phyloP scores from a whole-genome alignment of 2,113 vertebrate genomes.

The Prietella phreatophila region DNA sequence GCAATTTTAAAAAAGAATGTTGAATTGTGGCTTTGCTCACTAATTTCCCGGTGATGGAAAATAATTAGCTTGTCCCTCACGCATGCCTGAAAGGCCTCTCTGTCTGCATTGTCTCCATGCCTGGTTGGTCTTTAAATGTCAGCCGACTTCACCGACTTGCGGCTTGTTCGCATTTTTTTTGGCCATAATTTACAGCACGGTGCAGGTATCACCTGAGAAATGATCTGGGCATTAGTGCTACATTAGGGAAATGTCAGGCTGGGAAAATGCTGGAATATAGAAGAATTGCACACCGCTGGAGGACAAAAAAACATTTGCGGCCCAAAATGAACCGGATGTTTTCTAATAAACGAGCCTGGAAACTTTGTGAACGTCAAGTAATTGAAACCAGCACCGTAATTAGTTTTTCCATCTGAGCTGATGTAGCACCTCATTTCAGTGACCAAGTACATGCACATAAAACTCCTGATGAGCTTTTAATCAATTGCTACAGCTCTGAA shows the following conservation, averaged over 20 bases:
- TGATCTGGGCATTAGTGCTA: slow-evolving; percentile 32
- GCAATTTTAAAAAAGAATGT: neutral
- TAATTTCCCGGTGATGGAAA: slow-evolving; percentile 36
- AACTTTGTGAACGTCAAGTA: slow-evolving; percentile 18
- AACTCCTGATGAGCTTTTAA: slow-evolving; percentile 18
- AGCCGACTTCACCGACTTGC: slow-evolving; percentile 40
- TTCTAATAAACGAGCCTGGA: slow-evolving; percentile 25
- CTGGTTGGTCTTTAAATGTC: slow-evolving; percentile 55
- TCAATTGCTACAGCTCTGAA: neutral
- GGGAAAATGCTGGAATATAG: slow-evolving; percentile 30
- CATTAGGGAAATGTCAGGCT: slow-evolving; percentile 39
- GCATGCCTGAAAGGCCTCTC: slow-evolving; percentile 23
- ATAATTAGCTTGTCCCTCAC: slow-evolving; percentile 50
- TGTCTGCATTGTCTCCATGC: slow-evolving; percentile 20
- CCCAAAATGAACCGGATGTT: slow-evolving; percentile 3
- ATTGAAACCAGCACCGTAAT: slow-evolving; percentile 18
- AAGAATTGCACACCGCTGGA: slow-evolving; percentile 4
- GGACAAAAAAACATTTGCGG: neutral
- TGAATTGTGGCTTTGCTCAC: slow-evolving; percentile 9
- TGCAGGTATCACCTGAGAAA: slow-evolving; percentile 38
- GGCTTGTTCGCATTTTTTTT: slow-evolving; percentile 17
- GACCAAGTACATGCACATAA: neutral
- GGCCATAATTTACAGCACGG: slow-evolving; percentile 1
- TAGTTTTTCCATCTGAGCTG: slow-evolving; percentile 27
- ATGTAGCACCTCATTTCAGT: slow-evolving; percentile 25